Conservation (phyloP, 2,888 invertebrate genomes). For the Eupithecia inturbata region DNA sequence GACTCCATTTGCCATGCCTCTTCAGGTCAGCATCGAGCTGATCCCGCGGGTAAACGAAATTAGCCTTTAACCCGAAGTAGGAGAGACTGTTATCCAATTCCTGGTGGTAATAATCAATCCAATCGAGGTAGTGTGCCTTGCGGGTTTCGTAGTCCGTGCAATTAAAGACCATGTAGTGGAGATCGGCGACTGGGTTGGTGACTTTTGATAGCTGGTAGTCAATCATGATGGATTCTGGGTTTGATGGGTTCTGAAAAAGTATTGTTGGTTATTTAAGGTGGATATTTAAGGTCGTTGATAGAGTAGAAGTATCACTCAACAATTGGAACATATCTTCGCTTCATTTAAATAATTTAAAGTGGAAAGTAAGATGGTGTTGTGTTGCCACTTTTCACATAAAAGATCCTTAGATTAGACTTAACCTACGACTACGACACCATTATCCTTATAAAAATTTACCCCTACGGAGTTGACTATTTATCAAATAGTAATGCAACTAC, state of each 20-base stretch:
- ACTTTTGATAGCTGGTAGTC: slow-evolving; percentile 54
- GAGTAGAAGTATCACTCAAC: neutral
- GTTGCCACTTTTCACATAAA: neutral
- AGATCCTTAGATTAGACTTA: too few species aligned
- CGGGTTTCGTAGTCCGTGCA: slow-evolving; percentile 52
- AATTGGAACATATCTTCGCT: too few species aligned
- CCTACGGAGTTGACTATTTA: neutral
- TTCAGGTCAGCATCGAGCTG: slow-evolving; percentile 52
- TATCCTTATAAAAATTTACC: too few species aligned
- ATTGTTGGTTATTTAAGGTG: too few species aligned
- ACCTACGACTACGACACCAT: too few species aligned
- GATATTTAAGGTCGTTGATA: neutral
- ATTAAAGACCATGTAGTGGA: slow-evolving; percentile 52
- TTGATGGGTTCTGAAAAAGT: slow-evolving; percentile 44
- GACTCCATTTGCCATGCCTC: slow-evolving; percentile 43
- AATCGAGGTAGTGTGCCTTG: slow-evolving; percentile 46
- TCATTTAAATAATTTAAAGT: too few species aligned
- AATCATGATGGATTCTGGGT: slow-evolving; percentile 48
- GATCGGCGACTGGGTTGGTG: slow-evolving; percentile 47
- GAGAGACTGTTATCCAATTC: slow-evolving; percentile 47
- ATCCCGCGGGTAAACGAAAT: slow-evolving; percentile 48
- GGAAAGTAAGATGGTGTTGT: neutral
- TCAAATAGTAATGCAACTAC: too few species aligned
- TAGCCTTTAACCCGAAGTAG: slow-evolving; percentile 47
- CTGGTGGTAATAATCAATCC: slow-evolving; percentile 52